phyloP scores from a whole-genome alignment of 2,888 invertebrate genomes.

The Phortica okadai region DNA sequence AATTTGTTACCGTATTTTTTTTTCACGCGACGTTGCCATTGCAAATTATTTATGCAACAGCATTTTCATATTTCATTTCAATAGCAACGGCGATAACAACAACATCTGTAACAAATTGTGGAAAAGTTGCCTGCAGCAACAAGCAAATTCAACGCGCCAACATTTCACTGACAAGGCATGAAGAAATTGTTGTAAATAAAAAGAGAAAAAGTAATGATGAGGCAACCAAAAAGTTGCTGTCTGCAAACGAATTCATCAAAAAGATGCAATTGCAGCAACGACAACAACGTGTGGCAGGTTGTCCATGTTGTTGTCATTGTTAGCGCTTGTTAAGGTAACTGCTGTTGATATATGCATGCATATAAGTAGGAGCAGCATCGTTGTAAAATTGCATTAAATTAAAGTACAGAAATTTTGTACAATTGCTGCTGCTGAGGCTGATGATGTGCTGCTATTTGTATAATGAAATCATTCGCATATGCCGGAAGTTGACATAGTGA shows the following conservation, averaged over 20 bases:
- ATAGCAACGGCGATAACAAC: background rate
- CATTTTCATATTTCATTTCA: constrained; percentile 20
- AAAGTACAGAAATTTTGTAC: constrained; percentile 8
- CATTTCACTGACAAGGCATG: background rate
- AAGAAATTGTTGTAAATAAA: background rate
- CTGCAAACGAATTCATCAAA: constrained; percentile 12
- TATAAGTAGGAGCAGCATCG: background rate
- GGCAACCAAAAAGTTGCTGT: background rate
- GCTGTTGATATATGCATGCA: constrained; percentile 32
- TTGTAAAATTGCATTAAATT: constrained; percentile 25
- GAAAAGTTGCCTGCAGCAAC: background rate
- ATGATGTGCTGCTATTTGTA: background rate
- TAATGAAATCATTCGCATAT: constrained; percentile 23
- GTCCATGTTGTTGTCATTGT: constrained; percentile 27
- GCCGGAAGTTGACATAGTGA: constrained; percentile 21
- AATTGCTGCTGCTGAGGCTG: background rate
- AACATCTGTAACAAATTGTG: background rate
- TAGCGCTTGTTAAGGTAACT: constrained; percentile 33
- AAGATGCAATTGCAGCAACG: constrained; percentile 9
- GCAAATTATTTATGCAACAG: constrained; percentile 27
- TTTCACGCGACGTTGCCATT: background rate
- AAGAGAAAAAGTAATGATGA: background rate
- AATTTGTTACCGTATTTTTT: background rate
- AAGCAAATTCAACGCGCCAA: background rate
- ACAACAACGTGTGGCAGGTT: constrained; percentile 10